Conservation (phyloP, 2,113 vertebrate genomes). For the Heterotilapia buettikoferi region DNA sequence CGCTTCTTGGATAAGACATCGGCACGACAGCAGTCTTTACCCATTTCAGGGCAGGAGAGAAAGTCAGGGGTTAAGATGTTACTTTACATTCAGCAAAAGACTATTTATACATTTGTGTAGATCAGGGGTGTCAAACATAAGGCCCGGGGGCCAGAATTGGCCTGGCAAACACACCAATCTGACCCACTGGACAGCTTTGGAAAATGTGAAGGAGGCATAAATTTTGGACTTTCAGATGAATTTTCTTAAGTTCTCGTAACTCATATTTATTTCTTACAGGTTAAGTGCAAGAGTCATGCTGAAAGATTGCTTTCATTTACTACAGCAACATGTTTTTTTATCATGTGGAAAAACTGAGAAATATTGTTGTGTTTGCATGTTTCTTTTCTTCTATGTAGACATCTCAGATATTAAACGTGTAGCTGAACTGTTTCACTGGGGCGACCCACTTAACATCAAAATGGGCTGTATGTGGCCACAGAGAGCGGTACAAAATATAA, state of each 20-base stretch:
- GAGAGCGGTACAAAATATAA: neutral
- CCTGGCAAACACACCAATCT: neutral
- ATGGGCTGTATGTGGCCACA: neutral
- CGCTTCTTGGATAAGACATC: neutral
- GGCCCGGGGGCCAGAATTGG: neutral
- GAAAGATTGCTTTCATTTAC: neutral
- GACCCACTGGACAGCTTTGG: neutral
- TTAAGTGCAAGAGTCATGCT: neutral
- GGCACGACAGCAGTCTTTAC: neutral
- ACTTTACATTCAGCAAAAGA: neutral
- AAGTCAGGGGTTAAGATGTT: constrained; percentile 23
- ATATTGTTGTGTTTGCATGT: neutral
- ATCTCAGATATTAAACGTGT: neutral
- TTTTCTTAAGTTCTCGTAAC: neutral
- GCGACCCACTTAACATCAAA: neutral
- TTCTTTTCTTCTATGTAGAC: rapidly evolving
- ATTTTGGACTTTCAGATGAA: neutral
- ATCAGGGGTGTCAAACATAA: neutral
- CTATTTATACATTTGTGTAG: neutral
- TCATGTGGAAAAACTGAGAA: neutral
- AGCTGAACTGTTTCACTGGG: neutral
- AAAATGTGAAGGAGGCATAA: neutral
- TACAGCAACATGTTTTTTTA: neutral
- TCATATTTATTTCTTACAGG: neutral
- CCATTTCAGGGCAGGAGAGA: constrained; percentile 12